Conservation (phyloP, 2,113 vertebrate species). For the Chionis minor region DNA sequence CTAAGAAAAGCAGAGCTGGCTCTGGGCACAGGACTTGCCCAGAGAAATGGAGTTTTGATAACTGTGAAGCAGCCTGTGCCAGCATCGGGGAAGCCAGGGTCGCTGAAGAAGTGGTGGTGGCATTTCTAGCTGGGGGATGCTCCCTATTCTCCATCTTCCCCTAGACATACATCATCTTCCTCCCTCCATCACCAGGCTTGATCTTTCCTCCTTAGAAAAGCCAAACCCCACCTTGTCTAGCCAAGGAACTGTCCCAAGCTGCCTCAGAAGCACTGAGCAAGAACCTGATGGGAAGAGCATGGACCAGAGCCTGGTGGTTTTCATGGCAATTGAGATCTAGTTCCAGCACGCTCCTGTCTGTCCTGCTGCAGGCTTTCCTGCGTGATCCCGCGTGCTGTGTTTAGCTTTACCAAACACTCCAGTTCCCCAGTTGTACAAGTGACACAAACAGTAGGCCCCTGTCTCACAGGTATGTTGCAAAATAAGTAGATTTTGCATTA, state of each 20-base stretch:
- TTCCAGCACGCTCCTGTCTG: not conserved
- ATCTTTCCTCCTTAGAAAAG: not conserved
- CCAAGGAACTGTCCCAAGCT: not conserved
- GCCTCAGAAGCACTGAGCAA: not conserved
- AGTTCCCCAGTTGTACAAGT: not conserved
- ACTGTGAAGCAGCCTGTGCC: not conserved
- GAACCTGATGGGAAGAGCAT: not conserved
- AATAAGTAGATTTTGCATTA: not conserved
- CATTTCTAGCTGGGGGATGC: not conserved
- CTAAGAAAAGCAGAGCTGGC: not conserved
- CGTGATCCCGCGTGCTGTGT: not conserved
- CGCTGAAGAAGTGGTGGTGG: not conserved
- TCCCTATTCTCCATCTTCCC: not conserved
- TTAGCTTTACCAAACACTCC: not conserved
- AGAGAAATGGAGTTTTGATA: not conserved
- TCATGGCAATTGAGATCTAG: not conserved
- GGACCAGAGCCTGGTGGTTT: not conserved
- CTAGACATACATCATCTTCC: not conserved
- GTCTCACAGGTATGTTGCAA: not conserved
- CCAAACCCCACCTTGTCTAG: not conserved
- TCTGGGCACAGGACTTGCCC: not conserved
- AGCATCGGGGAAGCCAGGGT: not conserved
- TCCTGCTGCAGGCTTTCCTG: not conserved
- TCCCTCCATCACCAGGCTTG: not conserved
- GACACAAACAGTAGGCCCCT: not conserved